Base-by-base conservation (phyloP, 2,113 vertebrate species). In the Hypomesus transpacificus region DNA sequence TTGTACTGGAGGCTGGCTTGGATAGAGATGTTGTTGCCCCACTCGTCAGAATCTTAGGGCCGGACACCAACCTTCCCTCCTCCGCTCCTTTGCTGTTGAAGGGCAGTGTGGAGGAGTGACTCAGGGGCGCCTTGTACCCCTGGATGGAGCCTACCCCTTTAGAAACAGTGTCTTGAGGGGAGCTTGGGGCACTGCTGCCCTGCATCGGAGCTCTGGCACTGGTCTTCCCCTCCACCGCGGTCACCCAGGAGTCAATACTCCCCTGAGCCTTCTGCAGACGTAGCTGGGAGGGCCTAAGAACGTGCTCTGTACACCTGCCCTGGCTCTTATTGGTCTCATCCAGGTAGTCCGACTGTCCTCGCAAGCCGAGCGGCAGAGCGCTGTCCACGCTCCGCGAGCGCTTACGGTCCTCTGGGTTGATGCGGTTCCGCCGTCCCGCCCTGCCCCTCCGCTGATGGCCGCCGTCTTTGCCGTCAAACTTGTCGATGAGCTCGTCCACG, bases 401-500 rank as follows among this genome's bases (percentile, higher is more conserved):
- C 78, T 95, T 97, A 65, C 94, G 87, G 78, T 98, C 97, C 17
- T 98, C 96, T 0, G 91, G 92, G 61, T 95, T 85, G 78, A 98
- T 94, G 68, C 95, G 89, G 73, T 93, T 94, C 70, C 95, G 87
- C 76, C 93, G 93, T 22, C 95, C 95, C 0, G 94, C 80, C 61
- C 97, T 84, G 6, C 97, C 95, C 79, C 95, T 92, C 69, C 93
- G 93, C 59, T 92, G 95, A 34, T 89, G 85, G 22, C 90, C 88
- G 14, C 90, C 89, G 3, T 91, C 82, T 78, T 92, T 96, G 28
- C 84, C 88, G 54, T 97, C 95, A 86, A 99, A 98, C 66, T 96
- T 98, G 56, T 95, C 94, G 77, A 99, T 99, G 1, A 99, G 88
- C 75, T 98, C 91, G 74, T 98, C 95, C 0, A 99, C 95, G 1